A percentile compares a stretch with the other conserved stretches of the same genome.
Evolutionary conservation across 2,797 vertebrate species (phyloP).

Genomic region (Sebastes reedi): DNA sequence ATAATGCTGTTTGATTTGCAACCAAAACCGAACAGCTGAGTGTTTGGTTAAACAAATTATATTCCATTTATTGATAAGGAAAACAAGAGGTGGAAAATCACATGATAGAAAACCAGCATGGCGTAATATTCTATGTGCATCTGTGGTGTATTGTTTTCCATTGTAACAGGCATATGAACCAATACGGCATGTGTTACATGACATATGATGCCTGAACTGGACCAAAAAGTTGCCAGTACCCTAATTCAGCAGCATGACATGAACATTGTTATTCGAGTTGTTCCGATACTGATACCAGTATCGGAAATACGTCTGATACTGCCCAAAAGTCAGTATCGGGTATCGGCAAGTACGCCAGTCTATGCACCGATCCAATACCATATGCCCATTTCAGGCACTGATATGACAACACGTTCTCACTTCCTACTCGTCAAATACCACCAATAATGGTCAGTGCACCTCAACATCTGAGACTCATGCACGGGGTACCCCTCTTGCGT

Average conservation of each 20-base stretch:
- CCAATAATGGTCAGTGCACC: too few relatives aligned
- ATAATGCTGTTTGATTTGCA: slow-evolving; percentile 84
- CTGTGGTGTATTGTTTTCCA: neutral
- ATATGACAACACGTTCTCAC: too few relatives aligned
- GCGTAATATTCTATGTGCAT: neutral
- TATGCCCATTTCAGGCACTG: too few relatives aligned
- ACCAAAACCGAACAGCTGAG: slow-evolving; percentile 77
- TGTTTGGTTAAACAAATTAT: slow-evolving; percentile 65
- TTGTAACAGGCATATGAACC: neutral
- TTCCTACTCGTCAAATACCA: rapidly evolving
- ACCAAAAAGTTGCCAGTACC: too few relatives aligned
- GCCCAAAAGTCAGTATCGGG: too few relatives aligned
- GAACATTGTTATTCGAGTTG: too few relatives aligned
- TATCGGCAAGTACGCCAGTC: too few relatives aligned
- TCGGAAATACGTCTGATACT: too few relatives aligned
- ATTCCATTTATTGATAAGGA: slow-evolving; percentile 37
- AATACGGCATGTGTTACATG: neutral
- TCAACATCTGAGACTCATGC: rapidly evolving
- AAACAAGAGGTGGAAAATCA: slow-evolving; percentile 9
- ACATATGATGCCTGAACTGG: neutral
- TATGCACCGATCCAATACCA: too few relatives aligned
- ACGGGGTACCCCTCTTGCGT: too few relatives aligned
- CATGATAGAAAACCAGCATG: neutral
- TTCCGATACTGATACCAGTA: too few relatives aligned
- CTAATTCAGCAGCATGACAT: too few relatives aligned